These are phyloP conservation scores for Actinia equina DNA, from an alignment of 64 coral and sea anemone species.

Conservation along the genomic window DNA sequence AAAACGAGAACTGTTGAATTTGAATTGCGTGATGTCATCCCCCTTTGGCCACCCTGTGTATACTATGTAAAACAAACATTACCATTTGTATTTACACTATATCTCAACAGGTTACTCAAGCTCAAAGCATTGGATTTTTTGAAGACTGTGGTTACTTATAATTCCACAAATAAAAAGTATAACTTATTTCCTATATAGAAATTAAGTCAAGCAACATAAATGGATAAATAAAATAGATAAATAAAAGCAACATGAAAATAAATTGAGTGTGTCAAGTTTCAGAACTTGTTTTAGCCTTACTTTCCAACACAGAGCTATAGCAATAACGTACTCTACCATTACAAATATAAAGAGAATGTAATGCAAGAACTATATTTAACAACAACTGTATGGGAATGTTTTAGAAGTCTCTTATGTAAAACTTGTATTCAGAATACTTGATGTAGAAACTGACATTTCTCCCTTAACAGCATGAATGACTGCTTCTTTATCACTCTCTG, in stretches of 20 bases:
- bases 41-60: too few relatives aligned
- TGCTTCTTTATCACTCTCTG: not conserved
- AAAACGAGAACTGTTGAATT: too few relatives aligned
- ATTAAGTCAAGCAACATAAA: too few relatives aligned
- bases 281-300: too few relatives aligned
- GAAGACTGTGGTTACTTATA: conserved; percentile 11
- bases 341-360: not conserved
- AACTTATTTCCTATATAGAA: not conserved
- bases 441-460: not conserved
- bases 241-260: too few relatives aligned
- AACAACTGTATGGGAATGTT: not conserved
- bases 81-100: not conserved
- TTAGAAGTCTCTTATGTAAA: not conserved
- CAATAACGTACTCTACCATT: not conserved
- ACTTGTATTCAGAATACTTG: not conserved
- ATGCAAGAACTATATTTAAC: not conserved
- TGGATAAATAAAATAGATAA: too few relatives aligned
- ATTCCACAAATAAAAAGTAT: not conserved
- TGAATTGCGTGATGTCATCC: too few relatives aligned
- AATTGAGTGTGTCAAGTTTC: too few relatives aligned
- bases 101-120: not conserved
- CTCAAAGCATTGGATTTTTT: conserved; percentile 11
- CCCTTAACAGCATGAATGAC: not conserved
- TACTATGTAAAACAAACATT: too few relatives aligned
- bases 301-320: too few relatives aligned